Evolutionary conservation across 2,888 invertebrate species (phyloP).

Genomic region (Criorhina ranunculi): DNA sequence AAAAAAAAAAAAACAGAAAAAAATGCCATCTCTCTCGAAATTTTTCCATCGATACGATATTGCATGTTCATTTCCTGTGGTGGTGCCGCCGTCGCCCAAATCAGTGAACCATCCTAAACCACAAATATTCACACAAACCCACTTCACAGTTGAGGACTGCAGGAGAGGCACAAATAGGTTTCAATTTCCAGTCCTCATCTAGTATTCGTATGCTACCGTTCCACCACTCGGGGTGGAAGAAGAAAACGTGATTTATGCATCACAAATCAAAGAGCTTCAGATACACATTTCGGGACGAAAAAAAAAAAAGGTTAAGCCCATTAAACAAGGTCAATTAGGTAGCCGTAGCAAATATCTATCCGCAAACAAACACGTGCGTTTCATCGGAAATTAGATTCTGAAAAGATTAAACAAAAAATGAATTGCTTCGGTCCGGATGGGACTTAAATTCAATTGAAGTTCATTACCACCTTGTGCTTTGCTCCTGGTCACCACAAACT

Average conservation of each 20-base stretch:
- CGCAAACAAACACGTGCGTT: conserved; percentile 29
- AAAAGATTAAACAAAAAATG: conserved; percentile 6
- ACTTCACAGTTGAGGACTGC: conserved; percentile 14
- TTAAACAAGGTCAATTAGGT: conserved; percentile 61
- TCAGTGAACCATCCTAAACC: conserved; percentile 63
- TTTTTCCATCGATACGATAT: conserved; percentile 61
- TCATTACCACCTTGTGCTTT: conserved; percentile 53
- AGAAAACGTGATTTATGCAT: conserved; percentile 52
- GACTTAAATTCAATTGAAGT: conserved; percentile 62
- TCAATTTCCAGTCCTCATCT: conserved; percentile 29
- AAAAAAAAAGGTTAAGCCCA: conserved; percentile 38
- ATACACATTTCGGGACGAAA: not conserved
- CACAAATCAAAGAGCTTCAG: conserved; percentile 39
- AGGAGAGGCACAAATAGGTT: conserved; percentile 32
- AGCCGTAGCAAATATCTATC: conserved; percentile 43
- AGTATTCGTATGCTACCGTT: not conserved
- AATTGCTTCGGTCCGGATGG: not conserved
- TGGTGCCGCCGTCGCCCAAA: conserved; percentile 59
- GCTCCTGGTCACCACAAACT: conserved; percentile 48
- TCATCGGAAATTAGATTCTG: conserved; percentile 30
- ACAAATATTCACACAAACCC: conserved; percentile 46
- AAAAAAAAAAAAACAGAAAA: conserved; percentile 2
- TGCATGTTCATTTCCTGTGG: conserved; percentile 73
- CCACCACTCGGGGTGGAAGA: not conserved
- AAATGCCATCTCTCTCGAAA: conserved; percentile 38